These are phyloP conservation scores for Caenorhabditis wallacei DNA, from an alignment of 2,888 invertebrate species.

Conservation along the genomic window DNA sequence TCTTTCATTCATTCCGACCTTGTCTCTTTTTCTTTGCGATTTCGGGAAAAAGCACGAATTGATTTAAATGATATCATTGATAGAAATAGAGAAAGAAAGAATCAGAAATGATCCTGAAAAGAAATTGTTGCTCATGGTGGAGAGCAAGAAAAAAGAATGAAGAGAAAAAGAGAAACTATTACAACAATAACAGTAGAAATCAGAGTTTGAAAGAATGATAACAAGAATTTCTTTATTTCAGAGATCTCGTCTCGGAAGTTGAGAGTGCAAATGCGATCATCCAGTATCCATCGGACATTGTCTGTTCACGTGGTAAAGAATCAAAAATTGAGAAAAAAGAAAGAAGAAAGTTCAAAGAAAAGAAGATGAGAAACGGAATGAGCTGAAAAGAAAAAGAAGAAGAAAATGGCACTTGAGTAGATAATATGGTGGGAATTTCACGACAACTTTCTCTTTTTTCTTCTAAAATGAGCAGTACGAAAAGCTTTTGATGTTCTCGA, in stretches of 20 bases:
- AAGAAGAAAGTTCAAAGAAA: constrained; percentile 9
- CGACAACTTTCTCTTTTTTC: not conserved
- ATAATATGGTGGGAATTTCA: constrained; percentile 30
- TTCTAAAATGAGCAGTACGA: no score
- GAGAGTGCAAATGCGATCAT: constrained; percentile 4
- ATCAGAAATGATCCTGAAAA: not conserved
- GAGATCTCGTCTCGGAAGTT: constrained; percentile 7
- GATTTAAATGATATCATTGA: constrained; percentile 12
- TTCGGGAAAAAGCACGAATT: constrained; percentile 8
- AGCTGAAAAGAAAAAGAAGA: constrained; percentile 8
- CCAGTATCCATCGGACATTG: not conserved
- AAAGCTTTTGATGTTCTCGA: not conserved
- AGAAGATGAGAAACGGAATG: not conserved
- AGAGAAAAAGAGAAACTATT: constrained; percentile 23
- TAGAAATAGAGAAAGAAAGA: not conserved
- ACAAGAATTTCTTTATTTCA: not conserved
- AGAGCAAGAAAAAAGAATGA: not conserved
- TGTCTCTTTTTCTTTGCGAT: constrained; percentile 1
- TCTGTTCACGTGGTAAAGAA: constrained; percentile 12
- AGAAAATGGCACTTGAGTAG: constrained; percentile 15
- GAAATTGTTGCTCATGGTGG: not conserved
- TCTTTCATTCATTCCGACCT: constrained; percentile 3
- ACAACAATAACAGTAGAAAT: constrained; percentile 16
- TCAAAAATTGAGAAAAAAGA: not conserved
- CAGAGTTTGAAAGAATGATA: not conserved